Base-by-base conservation (phyloP, 2,797 vertebrate species). In the Xyrichtys novacula region DNA sequence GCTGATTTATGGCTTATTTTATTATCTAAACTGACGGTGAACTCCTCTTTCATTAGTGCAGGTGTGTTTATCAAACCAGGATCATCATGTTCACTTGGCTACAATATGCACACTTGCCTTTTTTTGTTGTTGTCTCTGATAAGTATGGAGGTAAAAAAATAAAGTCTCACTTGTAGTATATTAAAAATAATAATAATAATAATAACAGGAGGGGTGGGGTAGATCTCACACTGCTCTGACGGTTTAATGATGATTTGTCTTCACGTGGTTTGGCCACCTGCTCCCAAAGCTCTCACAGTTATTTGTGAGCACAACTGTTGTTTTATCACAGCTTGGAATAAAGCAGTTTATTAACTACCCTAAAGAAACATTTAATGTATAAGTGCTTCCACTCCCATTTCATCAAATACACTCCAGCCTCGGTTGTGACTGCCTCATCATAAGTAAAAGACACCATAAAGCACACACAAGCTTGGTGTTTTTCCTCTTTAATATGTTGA, bases 1-100 rank as follows among this genome's bases (percentile, higher is more conserved):
- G 49, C 38, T 53, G 73, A 76, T 80, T 44, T 74, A 43, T 54
- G 46, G 39, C 59, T 58, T 38, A 23, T 62, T 76, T 77, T 70
- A 63, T 54, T 63, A 73, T 75, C 62, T 70, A 25, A 74, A 59
- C 69, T 29, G 71, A 60, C 53, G 10, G 66, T 26, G 28, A 65
- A 53, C 56, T 56, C 23, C n/a, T 59, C 6, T 65, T 63, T 47
- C 19, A 31, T n/a, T 36, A 38, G 48, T 29, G 43, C 31, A 31
- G 23, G n/a, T 5, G 52, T 53, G 39, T 60, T 39, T 71, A 40
- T 71, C 53, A 39, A 15, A 76, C 29, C 26, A 32, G 16, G 16
- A 23, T 54, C 2, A 36, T 19, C 32, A 46, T 29, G 32, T 29
- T 63, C 48, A 9, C 19, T 19, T 20, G 36, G 15, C 26, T 6